Evolutionary conservation across 1,140 invertebrate genomes (phyloP), one percentile per base, ranked within the genome.

Genomic region (Drosophila orosa): DNA sequence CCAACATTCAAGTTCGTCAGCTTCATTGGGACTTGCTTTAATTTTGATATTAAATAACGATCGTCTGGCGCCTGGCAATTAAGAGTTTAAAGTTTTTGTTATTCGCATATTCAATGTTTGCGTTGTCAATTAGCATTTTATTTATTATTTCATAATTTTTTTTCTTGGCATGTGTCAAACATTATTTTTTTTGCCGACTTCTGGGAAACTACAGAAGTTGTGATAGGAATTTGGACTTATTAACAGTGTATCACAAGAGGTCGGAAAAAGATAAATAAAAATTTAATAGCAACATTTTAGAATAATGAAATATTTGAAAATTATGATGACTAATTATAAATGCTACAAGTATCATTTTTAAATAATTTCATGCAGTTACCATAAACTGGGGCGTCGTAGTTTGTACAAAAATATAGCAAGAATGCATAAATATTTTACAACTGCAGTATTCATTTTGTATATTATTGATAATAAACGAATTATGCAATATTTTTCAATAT

Each of bases 31-130:
- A 52, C 59, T 60, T 71, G 50, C 71, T 61, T 75, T 56, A 78
- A 42, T 66, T 57, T 84, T 59, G 40, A 67, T 75, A 56, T 68
- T 50, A 40, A 71, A 62, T 75, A 71, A 72, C 58, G 65, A 86
- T 57, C 47, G 82, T 78, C 69, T 86, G 82, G 82, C 82, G 82
- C 82, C 82, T 65, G 27, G 58, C 83, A 86, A 86, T 86, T 67
- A 86, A 75, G 74, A 76, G 44, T 54, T 86, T 78, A 58, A 75
- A 71, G 60, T 76, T 73, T 72, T 79, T 73, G 45, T 56, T 37
- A 17, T 68, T 68, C 31, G 27, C 13, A 25, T 48, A 13, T 17
- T 31, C 37, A 39, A 13, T 25, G 22, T 69, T 48, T 71, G 65
- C 40, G 13, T 75, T 81, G 42, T 33, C 78, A 86, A 86, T 86